phyloP scores from a whole-genome alignment of 2,888 invertebrate genomes.

The Chaetoderma sp. region DNA sequence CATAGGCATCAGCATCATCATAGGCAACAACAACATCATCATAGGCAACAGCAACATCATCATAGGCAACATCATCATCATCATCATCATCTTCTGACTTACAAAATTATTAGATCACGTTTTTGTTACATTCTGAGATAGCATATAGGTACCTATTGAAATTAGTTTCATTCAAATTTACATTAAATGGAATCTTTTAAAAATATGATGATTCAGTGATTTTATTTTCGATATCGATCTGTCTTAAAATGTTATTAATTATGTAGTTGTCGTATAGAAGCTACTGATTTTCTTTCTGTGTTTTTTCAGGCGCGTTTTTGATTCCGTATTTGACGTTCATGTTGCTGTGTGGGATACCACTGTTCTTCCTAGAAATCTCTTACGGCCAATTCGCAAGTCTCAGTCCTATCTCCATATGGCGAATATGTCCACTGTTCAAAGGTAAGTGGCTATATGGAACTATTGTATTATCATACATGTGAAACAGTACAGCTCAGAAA shows the following conservation, averaged over 20 bases:
- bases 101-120: too few species aligned
- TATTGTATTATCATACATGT: too few species aligned
- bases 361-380: conserved; percentile 76
- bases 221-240: neutral
- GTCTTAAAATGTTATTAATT: neutral
- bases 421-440: conserved; percentile 74
- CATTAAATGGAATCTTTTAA: neutral
- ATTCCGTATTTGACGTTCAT: conserved; percentile 76
- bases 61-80: too few species aligned
- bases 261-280: neutral
- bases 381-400: conserved; percentile 75
- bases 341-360: conserved; percentile 74
- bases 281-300: neutral
- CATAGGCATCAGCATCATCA: too few species aligned
- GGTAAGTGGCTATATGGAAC: conserved; percentile 69
- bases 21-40: too few species aligned
- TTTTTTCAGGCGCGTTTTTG: conserved; percentile 76
- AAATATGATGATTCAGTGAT: neutral
- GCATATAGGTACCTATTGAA: too few species aligned
- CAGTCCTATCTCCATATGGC: conserved; percentile 75
- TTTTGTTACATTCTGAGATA: too few species aligned
- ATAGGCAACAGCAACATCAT: too few species aligned
- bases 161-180: too few species aligned
- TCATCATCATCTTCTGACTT: too few species aligned
- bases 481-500: too few species aligned